Evolutionary conservation across 2,113 vertebrate genomes (phyloP), one percentile per base, ranked within the genome.

Genomic region (Percopsis transmontana): DNA sequence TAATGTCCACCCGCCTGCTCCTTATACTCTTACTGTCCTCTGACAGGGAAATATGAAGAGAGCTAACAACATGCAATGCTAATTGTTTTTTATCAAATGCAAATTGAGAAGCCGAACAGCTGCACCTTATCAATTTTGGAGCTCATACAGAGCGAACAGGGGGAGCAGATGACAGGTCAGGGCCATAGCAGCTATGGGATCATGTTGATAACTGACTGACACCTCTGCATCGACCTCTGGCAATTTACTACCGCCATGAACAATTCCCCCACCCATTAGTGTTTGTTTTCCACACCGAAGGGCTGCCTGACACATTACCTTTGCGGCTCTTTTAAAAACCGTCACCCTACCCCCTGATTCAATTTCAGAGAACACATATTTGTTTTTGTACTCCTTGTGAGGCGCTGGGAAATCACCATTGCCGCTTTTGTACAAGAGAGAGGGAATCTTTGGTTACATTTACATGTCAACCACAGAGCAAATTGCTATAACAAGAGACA

Each of bases 11-110:
- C 40, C 8, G 0, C 48, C 58, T 13, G 11, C 19, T 76, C 63
- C 60, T 53, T 5, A n/a, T 67, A 57, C 68, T 72, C 45, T 72
- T 38, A 57, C 15, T 52, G 27, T 56, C 42, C 15, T 41, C 48
- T 48, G 27, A 47, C 48, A 55, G 16, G 21, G 2, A 40, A 70
- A 60, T 51, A 57, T 70, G 54, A 57, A 77, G 5, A 33, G 27
- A 33, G 27, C 27, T 33, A 33, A 7, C 27, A 33, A 33, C 8
- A 1, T 33, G 27, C 27, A 33, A 33, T 33, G 27, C 47, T 68
- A 57, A 76, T 79, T 68, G 2, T 1, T 68, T 68, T 7, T 79
- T 60, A 60, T 80, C 48, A 59, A 74, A 62, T 67, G 66, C 66
- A 59, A 75, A 71, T 40, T 40, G 47, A 70, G 14, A 15, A 39